Base-by-base conservation (phyloP, 2,888 invertebrate species). In the Agonopterix arenella region DNA sequence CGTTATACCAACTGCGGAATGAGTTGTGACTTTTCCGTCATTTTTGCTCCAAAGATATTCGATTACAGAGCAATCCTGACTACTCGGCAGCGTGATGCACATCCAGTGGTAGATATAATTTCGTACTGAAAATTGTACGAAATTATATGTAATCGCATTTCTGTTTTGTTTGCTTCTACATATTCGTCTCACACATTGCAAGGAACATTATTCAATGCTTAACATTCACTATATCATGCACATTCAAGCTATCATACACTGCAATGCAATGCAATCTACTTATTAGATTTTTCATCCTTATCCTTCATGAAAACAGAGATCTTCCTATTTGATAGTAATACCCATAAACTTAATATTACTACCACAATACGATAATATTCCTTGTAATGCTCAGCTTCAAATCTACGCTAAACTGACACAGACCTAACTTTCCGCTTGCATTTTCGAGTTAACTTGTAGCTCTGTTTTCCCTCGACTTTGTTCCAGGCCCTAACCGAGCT, bases 401-500 rank as follows among this genome's bases (percentile, higher is more conserved):
- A 58, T 70, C 63, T 76, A 68, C 63, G 66, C 77, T 73, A 68
- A 72, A 78, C 77, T 74, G 70, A 77, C 76, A 68, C 68, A 58
- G 61, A 66, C 58, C 81, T 86, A 86, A 84, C 80, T 73, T 73
- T 82, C 77, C 74, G 84, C 86, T 80, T 83, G 86, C 84, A 79
- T 79, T 70, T 84, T 81, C 78, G 64, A 71, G 68, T 80, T 86
- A 90, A 89, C 89, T 70, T 67, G 85, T 80, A 81, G 86, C 78
- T 79, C 63, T 76, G 82, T 86, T 86, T 84, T 88, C 88, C 84
- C 84, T 84, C 83, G 76, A 89, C 81, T 88, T 86, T 90, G 90
- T 90, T 90, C 83, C 90, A 90, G 90, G 89, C 89, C 83, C 86
- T 90, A 89, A 89, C 89, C 89, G 89, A 84, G 89, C 89, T 90